A percentile compares a stretch with the other conserved stretches of the same genome.
Evolutionary conservation across 2,113 vertebrate species (phyloP).

Genomic region (Nycticryphes semicollaris): DNA sequence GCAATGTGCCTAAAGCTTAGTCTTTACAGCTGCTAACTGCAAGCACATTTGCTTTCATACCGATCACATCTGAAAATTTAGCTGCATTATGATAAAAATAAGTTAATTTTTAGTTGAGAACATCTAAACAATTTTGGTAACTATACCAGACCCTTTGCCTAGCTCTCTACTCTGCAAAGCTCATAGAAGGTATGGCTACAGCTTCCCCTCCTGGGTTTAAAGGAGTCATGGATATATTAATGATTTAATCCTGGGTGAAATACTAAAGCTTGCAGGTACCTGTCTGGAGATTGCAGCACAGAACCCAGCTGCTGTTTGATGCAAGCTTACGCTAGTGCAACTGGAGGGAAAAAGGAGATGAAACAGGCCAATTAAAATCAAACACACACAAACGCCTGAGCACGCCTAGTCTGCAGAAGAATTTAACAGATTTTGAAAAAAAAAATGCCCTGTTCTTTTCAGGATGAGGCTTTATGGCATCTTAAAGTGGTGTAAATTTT

Average conservation of each 20-base stretch:
- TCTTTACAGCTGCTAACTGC: not conserved
- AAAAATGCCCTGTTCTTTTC: not conserved
- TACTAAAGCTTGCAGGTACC: not conserved
- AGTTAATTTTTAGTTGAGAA: not conserved
- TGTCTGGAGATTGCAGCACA: not conserved
- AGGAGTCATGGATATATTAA: not conserved
- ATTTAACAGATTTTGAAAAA: not conserved
- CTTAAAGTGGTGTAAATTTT: not conserved
- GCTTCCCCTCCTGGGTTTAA: not conserved
- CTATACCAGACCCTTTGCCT: not conserved
- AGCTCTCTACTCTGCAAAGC: not conserved
- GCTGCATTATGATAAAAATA: not conserved
- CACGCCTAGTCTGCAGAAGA: not conserved
- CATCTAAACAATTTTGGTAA: not conserved
- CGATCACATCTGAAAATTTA: not conserved
- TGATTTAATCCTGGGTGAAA: not conserved
- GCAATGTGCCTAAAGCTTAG: not conserved
- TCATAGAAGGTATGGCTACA: not conserved
- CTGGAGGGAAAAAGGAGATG: not conserved
- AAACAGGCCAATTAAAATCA: not conserved
- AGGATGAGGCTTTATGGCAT: not conserved
- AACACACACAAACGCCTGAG: not conserved
- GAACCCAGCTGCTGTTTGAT: not conserved
- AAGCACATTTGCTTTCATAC: not conserved
- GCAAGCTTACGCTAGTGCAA: not conserved